phyloP scores from a whole-genome alignment of 2,888 invertebrate species.

The Tipula helvola region DNA sequence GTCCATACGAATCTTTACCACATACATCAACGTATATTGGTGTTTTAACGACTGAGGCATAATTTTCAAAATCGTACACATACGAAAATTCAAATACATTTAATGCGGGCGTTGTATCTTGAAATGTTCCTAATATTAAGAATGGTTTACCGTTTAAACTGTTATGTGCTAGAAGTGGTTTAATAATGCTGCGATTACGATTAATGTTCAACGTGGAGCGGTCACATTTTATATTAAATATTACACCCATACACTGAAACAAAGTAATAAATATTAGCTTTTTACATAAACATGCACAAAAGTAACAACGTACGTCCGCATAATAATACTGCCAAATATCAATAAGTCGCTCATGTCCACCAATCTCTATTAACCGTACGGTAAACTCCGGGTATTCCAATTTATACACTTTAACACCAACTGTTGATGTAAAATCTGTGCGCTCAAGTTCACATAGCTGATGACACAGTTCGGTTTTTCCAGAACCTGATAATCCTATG shows the following conservation, averaged over 20 bases:
- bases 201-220: neutral
- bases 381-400: neutral
- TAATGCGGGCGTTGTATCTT: neutral
- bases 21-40: neutral
- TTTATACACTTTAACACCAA: neutral
- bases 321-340: neutral
- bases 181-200: neutral
- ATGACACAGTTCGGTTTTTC: neutral
- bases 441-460: neutral
- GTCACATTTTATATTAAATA: neutral
- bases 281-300: neutral
- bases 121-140: neutral
- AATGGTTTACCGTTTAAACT: slow-evolving; percentile 6
- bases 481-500: neutral
- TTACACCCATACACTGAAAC: slow-evolving; percentile 5
- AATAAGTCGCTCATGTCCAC: neutral
- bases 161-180: neutral
- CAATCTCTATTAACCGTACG: neutral
- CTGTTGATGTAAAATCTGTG: neutral
- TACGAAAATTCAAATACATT: neutral
- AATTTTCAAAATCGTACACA: neutral
- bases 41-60: neutral
- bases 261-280: neutral
- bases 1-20: neutral
- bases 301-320: neutral